Percentiles rank a stretch among this genome's conserved stretches.
phyloP scores from a whole-genome alignment of 2,888 invertebrate species.

The Idaea dimidiata region DNA sequence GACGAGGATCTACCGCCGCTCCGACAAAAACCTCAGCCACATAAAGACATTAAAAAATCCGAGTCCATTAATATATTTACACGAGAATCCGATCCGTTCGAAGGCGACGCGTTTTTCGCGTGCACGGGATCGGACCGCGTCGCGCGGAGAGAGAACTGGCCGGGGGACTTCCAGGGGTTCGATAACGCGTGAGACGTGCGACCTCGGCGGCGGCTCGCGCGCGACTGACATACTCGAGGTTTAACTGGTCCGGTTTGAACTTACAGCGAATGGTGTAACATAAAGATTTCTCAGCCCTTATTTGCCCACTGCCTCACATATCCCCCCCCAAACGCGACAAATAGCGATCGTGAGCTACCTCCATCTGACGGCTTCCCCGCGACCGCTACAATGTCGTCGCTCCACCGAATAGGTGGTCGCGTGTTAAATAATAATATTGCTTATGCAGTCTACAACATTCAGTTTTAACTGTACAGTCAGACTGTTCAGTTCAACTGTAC shows the following conservation, averaged over 20 bases:
- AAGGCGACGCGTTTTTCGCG: constrained; percentile 92
- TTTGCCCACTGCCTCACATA: too few species aligned
- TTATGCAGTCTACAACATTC: too few species aligned
- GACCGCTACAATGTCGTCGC: too few species aligned
- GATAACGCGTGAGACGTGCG: constrained; percentile 57
- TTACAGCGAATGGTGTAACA: background rate
- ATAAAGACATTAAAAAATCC: constrained; percentile 89
- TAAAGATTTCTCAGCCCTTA: too few species aligned
- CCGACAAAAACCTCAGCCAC: constrained; percentile 54
- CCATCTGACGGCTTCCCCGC: too few species aligned
- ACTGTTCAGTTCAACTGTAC: too few species aligned
- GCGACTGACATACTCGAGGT: background rate
- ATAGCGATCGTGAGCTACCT: too few species aligned
- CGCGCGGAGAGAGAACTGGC: constrained; percentile 74
- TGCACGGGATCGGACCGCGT: constrained; percentile 73
- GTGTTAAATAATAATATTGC: too few species aligned
- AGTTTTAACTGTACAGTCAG: too few species aligned
- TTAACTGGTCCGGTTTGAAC: constrained; percentile 4
- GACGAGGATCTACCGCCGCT: constrained; percentile 70
- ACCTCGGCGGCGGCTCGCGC: background rate
- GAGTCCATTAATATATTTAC: constrained; percentile 95
- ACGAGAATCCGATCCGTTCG: constrained; percentile 92
- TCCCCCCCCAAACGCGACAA: too few species aligned
- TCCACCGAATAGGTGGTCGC: too few species aligned
- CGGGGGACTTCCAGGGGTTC: constrained; percentile 72